Conservation (phyloP, 2,888 invertebrate species). For the Carabus problematicus region DNA sequence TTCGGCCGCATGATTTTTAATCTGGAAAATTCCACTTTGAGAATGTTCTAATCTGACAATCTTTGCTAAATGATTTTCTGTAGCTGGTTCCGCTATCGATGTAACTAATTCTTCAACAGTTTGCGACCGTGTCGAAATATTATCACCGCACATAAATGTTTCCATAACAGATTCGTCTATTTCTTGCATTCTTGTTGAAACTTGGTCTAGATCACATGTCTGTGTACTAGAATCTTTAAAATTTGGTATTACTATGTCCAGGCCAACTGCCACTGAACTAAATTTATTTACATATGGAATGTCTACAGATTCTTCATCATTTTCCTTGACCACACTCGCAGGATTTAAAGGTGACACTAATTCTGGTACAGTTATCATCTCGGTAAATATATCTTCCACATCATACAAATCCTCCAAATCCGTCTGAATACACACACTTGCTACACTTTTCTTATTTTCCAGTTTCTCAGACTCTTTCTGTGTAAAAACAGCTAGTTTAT, state of each 20-base stretch:
- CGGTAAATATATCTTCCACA: background rate
- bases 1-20: background rate
- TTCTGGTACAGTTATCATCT: background rate
- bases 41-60: background rate
- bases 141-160: no score
- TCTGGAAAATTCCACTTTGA: background rate
- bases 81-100: no score
- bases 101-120: no score
- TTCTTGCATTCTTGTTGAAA: no score
- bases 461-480: background rate
- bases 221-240: conserved; percentile 9
- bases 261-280: background rate
- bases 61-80: background rate
- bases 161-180: no score
- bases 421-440: background rate
- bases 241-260: background rate
- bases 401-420: background rate
- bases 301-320: background rate
- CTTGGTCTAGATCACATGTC: background rate
- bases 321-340: background rate
- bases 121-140: no score
- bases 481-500: background rate
- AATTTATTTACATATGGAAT: background rate
- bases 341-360: background rate
- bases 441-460: background rate